Percentiles rank a stretch among this genome's conserved stretches.
Evolutionary conservation across 2,113 vertebrate genomes (phyloP).

Genomic region (Hippocampus comes): DNA sequence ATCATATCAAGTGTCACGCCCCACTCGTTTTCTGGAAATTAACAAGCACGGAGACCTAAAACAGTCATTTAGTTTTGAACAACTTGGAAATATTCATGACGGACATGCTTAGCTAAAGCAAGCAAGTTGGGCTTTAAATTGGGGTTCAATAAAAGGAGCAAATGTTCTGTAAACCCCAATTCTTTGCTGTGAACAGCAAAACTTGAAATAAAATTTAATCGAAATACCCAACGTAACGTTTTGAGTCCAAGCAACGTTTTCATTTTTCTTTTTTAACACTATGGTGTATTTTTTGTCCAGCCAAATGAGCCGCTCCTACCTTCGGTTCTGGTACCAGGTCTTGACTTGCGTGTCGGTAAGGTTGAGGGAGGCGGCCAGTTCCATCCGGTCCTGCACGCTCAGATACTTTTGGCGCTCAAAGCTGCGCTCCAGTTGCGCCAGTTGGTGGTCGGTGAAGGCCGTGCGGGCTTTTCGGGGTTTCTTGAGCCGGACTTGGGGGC

Average conservation of each 20-base stretch:
- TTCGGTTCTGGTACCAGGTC: conserved; percentile 99
- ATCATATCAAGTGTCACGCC: not conserved
- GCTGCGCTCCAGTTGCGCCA: conserved; percentile 96
- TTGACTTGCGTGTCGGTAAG: conserved; percentile 99
- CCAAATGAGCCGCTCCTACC: conserved; percentile 69
- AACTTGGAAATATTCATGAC: no score
- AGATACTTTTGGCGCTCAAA: conserved; percentile 97
- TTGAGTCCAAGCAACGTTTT: not conserved
- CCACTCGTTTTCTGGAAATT: not conserved
- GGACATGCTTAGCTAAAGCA: no score
- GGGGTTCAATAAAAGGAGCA: no score
- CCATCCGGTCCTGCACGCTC: conserved; percentile 98
- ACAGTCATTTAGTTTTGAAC: no score
- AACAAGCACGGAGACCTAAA: not conserved
- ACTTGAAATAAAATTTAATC: no score
- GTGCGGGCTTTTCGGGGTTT: conserved; percentile 97
- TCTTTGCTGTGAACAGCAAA: no score
- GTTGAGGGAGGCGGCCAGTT: conserved; percentile 95
- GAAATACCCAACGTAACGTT: no score
- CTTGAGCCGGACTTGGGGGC: conserved; percentile 91
- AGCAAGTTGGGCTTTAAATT: no score
- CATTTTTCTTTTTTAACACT: not conserved
- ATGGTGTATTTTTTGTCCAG: not conserved
- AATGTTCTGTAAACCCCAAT: no score
- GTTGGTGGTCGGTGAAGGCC: conserved; percentile 97